A percentile compares a stretch with the other conserved stretches of the same genome.
These are phyloP conservation scores for Aleiodes testaceus DNA, from an alignment of 2,888 invertebrate species.

Conservation along the genomic window DNA sequence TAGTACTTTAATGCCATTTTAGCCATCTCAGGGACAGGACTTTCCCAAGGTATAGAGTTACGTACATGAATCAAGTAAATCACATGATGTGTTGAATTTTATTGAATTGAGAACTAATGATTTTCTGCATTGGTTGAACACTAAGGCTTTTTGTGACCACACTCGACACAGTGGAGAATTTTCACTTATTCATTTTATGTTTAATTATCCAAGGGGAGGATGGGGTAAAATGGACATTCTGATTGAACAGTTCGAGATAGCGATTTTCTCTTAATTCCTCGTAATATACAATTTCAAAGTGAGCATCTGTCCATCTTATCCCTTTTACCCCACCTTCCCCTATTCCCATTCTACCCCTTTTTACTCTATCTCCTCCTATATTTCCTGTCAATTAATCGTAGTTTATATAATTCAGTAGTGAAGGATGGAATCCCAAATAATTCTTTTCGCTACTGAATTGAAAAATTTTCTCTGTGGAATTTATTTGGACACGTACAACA, in stretches of 20 bases:
- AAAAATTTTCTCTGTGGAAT: slow-evolving; percentile 9
- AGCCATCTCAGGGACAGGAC: slow-evolving; percentile 96
- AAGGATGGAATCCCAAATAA: background rate
- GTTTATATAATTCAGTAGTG: too few species aligned
- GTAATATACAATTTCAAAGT: too few species aligned
- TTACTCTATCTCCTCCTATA: too few species aligned
- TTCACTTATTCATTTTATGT: slow-evolving; percentile 19
- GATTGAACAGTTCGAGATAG: too few species aligned
- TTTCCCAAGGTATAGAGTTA: slow-evolving; percentile 86
- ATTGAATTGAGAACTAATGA: slow-evolving; percentile 27
- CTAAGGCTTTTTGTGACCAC: slow-evolving; percentile 35
- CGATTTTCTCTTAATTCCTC: too few species aligned
- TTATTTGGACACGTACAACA: slow-evolving; percentile 24
- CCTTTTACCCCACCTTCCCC: too few species aligned
- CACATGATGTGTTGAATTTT: slow-evolving; percentile 31
- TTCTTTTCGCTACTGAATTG: background rate
- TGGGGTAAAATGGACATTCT: too few species aligned
- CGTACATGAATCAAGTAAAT: slow-evolving; percentile 26
- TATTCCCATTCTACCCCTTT: too few species aligned
- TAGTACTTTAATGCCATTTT: slow-evolving; percentile 69
- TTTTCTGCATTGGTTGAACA: slow-evolving; percentile 27
- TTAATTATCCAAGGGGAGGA: too few species aligned
- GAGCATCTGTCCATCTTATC: too few species aligned
- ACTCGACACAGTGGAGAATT: slow-evolving; percentile 2
- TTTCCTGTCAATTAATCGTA: too few species aligned